These are phyloP conservation scores for Porites australiensis DNA, from an alignment of 64 coral and sea anemone genomes.

Conservation along the genomic window DNA sequence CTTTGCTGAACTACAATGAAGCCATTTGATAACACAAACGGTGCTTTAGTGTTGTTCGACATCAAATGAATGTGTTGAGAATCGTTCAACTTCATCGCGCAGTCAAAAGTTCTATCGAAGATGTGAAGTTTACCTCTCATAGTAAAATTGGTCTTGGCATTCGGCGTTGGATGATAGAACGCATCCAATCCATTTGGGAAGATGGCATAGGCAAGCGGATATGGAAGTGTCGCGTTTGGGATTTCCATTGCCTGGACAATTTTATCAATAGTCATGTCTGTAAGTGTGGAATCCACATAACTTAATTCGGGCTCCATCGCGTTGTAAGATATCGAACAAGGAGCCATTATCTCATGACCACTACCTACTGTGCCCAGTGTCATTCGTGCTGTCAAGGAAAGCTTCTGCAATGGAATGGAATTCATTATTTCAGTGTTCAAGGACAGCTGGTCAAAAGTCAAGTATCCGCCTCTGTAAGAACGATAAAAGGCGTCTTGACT, in stretches of 20 bases:
- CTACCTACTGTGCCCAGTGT: constrained; percentile 80
- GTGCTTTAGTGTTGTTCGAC: constrained; percentile 33
- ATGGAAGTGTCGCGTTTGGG: constrained; percentile 57
- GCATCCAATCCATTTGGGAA: constrained; percentile 55
- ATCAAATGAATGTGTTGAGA: constrained; percentile 22
- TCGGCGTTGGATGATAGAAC: constrained; percentile 37
- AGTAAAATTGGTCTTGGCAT: constrained; percentile 33
- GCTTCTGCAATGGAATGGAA: constrained; percentile 71
- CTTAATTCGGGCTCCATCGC: constrained; percentile 66
- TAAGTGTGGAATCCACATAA: constrained; percentile 77
- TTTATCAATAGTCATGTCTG: constrained; percentile 73
- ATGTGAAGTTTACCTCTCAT: constrained; percentile 56
- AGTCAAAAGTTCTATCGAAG: constrained; percentile 63
- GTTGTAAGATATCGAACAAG: constrained; percentile 44
- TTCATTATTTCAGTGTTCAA: constrained; percentile 77
- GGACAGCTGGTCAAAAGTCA: constrained; percentile 77
- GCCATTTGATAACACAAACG: constrained; percentile 77
- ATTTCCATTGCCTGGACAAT: constrained; percentile 73
- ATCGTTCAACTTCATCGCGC: constrained; percentile 52
- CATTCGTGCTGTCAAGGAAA: constrained; percentile 67
- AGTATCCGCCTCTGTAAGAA: constrained; percentile 77
- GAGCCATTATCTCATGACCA: constrained; percentile 47
- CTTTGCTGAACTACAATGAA: constrained; percentile 79
- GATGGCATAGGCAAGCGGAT: constrained; percentile 54
- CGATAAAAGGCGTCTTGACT: constrained; percentile 72